phyloP scores from a whole-genome alignment of 2,888 invertebrate species.

The Siphlonurus alternatus region DNA sequence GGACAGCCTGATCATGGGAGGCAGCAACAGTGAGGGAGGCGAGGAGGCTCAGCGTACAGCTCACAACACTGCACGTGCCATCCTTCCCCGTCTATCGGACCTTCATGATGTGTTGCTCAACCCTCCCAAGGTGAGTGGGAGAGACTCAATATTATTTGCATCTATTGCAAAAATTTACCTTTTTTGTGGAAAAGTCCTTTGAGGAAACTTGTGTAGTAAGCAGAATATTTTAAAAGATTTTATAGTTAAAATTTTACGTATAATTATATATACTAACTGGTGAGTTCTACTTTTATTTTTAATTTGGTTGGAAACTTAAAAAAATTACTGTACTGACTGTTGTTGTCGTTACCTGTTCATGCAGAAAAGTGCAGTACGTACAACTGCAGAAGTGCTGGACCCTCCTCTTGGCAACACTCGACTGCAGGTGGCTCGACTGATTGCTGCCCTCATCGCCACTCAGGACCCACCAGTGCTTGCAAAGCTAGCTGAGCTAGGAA shows the following conservation, averaged over 20 bases:
- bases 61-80: constrained; percentile 26
- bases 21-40: constrained; percentile 23
- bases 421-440: constrained; percentile 60
- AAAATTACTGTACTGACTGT: background rate
- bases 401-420: constrained; percentile 66
- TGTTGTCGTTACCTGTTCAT: constrained; percentile 12
- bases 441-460: constrained; percentile 56
- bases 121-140: constrained; percentile 45
- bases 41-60: constrained; percentile 21
- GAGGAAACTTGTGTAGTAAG: too few relatives aligned
- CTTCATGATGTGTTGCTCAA: constrained; percentile 48
- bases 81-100: constrained; percentile 47
- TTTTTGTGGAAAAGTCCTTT: background rate
- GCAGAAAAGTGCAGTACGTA: constrained; percentile 45
- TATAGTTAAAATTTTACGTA: too few relatives aligned
- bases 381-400: constrained; percentile 50
- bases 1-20: constrained; percentile 6
- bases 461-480: constrained; percentile 53
- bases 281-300: constrained; percentile 5
- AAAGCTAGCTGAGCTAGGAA: constrained; percentile 39
- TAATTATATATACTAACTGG: background rate
- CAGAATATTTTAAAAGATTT: too few relatives aligned
- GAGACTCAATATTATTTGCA: background rate
- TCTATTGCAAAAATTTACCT: constrained; percentile 4
- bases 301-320: constrained; percentile 5